Base-by-base conservation (phyloP, 2,113 vertebrate species). In the Xiphophorus couchianus region DNA sequence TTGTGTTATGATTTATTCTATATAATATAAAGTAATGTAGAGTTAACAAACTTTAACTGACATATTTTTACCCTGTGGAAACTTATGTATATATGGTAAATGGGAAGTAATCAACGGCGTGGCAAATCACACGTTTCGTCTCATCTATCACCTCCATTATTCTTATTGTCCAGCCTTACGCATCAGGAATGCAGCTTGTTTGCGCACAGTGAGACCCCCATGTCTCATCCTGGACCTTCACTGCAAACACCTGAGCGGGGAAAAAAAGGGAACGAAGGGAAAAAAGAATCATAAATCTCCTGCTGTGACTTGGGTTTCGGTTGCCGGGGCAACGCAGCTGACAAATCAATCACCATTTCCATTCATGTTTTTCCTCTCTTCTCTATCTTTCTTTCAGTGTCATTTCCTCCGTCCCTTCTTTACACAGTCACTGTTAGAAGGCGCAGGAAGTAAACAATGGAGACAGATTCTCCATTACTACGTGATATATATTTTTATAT, bases 261-360 rank as follows among this genome's bases (percentile, higher is more conserved):
- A 30, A 30, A 31, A 31, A 33, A 42, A 68, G 51, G 13, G 5
- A 66, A 5, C 6, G 33, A 27, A 39, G 25, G 48, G 31, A 35
- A 64, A 48, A 73, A 61, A 31, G 35, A 77, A 77, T 75, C 51
- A 54, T 64, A 82, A 85, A 66, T 71, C 76, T 78, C 66, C 83
- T 82, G 73, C 30, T 77, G 77, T 72, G 76, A 83, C 63, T 74
- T 42, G 58, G 58, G 58, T 71, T 60, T 70, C n/a, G 5, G 88
- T 91, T 91, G 80, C 80, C 78, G 72, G 35, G 82, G 66, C 27
- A 30, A 89, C 72, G 4, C 72, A 62, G 73, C 76, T 79, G 62
- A 84, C 77, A 72, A 28, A 31, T 80, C 69, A 71, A 71, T 68
- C 70, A 73, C 71, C 19, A 2, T 62, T 66, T 73, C 15, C 31